phyloP scores from a whole-genome alignment of 2,113 vertebrate species.

The Leucopsar rothschildi region DNA sequence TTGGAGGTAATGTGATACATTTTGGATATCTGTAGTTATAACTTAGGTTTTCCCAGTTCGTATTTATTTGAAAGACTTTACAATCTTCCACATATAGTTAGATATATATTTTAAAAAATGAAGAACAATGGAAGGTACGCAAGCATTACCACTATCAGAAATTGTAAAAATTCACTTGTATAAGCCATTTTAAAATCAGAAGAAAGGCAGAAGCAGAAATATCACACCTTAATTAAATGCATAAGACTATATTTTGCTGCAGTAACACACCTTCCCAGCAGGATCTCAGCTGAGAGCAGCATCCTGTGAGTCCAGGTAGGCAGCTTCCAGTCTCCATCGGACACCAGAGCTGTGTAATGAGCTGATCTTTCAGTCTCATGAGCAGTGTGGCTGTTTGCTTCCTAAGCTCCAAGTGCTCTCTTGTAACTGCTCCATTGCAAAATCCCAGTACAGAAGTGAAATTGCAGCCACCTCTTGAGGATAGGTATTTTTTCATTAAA shows the following conservation, averaged over 20 bases:
- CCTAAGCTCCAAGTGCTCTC: not conserved
- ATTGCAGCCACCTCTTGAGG: not conserved
- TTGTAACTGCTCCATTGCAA: not conserved
- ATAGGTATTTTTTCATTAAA: not conserved
- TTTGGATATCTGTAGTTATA: not conserved
- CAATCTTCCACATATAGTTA: not conserved
- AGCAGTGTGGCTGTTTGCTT: not conserved
- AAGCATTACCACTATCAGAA: not conserved
- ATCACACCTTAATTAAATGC: not conserved
- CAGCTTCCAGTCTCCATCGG: not conserved
- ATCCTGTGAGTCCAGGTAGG: not conserved
- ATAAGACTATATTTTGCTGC: not conserved
- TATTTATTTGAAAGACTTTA: not conserved
- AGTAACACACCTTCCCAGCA: not conserved
- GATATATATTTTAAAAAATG: not conserved
- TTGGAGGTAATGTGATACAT: not conserved
- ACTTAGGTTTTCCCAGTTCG: not conserved
- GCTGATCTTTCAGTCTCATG: not conserved
- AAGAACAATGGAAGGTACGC: not conserved
- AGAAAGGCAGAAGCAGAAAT: not conserved
- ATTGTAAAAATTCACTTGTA: not conserved
- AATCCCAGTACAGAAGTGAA: not conserved
- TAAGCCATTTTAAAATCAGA: not conserved
- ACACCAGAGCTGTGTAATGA: rapidly evolving
- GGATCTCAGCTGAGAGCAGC: not conserved